These are phyloP conservation scores for Phengaris alcon DNA, from an alignment of 2,888 invertebrate genomes.

Conservation along the genomic window DNA sequence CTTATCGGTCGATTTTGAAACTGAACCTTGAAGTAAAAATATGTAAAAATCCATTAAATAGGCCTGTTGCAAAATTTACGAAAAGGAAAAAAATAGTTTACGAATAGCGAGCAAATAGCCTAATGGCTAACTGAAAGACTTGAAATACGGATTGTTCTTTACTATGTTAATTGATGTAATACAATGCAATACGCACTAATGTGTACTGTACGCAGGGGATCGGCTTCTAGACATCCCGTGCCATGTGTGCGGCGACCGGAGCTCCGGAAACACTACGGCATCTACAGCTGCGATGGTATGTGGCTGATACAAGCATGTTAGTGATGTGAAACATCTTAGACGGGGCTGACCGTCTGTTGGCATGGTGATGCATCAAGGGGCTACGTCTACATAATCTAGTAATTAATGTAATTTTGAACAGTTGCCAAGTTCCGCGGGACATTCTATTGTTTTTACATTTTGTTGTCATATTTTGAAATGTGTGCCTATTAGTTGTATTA, in stretches of 20 bases:
- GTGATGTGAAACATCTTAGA: conserved; percentile 1
- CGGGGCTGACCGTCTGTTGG: not conserved
- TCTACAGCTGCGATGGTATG: conserved; percentile 99
- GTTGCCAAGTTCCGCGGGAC: too few relatives aligned
- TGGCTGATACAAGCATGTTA: not conserved
- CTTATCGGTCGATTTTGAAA: too few relatives aligned
- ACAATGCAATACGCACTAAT: conserved; percentile 17
- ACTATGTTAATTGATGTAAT: conserved; percentile 12
- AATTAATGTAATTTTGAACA: too few relatives aligned
- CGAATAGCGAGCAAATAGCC: too few relatives aligned
- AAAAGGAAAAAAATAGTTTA: too few relatives aligned
- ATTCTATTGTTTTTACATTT: too few relatives aligned
- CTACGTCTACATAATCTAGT: not conserved
- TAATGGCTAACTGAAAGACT: not conserved
- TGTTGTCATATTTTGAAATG: not conserved
- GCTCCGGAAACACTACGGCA: conserved; percentile 99
- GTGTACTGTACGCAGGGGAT: conserved; percentile 83
- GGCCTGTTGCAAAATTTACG: too few relatives aligned
- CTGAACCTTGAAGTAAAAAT: too few relatives aligned
- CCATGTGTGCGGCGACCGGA: conserved; percentile 98
- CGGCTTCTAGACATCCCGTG: conserved; percentile 98
- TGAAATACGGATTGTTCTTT: not conserved
- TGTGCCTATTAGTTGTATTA: too few relatives aligned
- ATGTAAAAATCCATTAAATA: too few relatives aligned
- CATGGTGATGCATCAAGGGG: not conserved